Conservation (phyloP, 2,113 vertebrate genomes). For the Myotis brandtii region DNA sequence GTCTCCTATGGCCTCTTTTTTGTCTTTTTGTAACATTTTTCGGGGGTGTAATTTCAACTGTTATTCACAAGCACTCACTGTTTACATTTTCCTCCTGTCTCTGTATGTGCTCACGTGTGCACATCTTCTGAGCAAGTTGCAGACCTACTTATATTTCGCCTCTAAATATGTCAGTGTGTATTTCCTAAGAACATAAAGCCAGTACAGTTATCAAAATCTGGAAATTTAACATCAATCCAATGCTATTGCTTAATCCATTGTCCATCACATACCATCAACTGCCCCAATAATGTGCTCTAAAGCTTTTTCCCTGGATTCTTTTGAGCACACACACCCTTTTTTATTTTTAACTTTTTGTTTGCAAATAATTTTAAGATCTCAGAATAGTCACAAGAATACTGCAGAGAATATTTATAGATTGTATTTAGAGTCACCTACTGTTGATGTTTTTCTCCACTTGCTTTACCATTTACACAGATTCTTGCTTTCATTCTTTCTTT, state of each 20-base stretch:
- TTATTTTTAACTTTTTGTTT: constrained; percentile 9
- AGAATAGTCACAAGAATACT: neutral
- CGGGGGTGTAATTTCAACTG: neutral
- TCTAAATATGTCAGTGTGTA: neutral
- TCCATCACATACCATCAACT: neutral
- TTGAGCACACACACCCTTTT: neutral
- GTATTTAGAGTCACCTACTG: neutral
- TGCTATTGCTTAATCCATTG: neutral
- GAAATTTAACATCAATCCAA: neutral
- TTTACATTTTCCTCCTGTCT: neutral
- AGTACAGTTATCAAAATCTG: too few relatives aligned
- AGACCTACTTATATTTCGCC: neutral
- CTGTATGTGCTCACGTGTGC: neutral
- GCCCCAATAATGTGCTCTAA: neutral
- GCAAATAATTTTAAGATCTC: neutral
- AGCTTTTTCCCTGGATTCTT: neutral
- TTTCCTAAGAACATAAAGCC: neutral
- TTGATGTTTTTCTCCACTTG: neutral
- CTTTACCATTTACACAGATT: neutral
- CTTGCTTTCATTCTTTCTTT: neutral
- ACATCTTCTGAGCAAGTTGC: neutral
- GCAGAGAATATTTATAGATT: neutral
- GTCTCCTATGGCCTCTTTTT: neutral
- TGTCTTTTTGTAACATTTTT: neutral
- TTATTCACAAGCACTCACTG: neutral